Base-by-base conservation (phyloP, 2,113 vertebrate genomes). In the Sclerurus mexicanus region DNA sequence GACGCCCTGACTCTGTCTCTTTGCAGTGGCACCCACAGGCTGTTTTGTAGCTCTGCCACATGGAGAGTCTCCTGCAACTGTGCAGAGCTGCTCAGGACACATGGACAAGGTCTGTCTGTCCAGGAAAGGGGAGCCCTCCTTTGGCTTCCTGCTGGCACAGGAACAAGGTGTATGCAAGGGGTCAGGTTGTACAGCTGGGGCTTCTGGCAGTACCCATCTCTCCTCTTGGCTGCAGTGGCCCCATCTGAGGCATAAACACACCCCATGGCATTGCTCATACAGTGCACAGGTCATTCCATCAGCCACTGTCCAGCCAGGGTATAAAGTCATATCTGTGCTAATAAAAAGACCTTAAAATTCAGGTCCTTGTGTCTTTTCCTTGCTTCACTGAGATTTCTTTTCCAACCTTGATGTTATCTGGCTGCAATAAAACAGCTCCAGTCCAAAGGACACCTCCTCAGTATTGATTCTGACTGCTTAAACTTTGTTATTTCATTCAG, bases 361-460 rank as follows among this genome's bases (percentile, higher is more conserved):
- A 66, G 35, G 25, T 77, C 63, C 67, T 46, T 47, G 28, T 86
- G 83, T 87, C 84, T 89, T 91, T 67, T 74, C 42, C 42, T n/a
- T 42, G 44, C 62, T 88, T 44, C 68, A 52, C 63, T 76, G 75
- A 37, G 30, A 78, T 96, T 88, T 78, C 84, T 93, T 93, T 91
- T 63, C 44, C 68, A 87, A 59, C 42, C 39, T 77, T 88, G 88
- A 63, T 96, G 82, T 64, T 95, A 68, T 93, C 87, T 91, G 94
- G 81, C 93, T 97, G 78, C 82, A 85, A 85, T 68, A 88, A 91
- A 96, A 93, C 46, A 94, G 92, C 93, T 87, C 42, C 84, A 81
- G 63, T 42, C 4, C 4, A 66, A 95, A 84, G 58, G 87, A 90
- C 69, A 95, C 81, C 87, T 95, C 92, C 92, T 85, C 4, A 0